Percentiles rank a stretch among this genome's conserved stretches.
phyloP scores from a whole-genome alignment of 2,797 vertebrate genomes.

The Ibycter americanus region DNA sequence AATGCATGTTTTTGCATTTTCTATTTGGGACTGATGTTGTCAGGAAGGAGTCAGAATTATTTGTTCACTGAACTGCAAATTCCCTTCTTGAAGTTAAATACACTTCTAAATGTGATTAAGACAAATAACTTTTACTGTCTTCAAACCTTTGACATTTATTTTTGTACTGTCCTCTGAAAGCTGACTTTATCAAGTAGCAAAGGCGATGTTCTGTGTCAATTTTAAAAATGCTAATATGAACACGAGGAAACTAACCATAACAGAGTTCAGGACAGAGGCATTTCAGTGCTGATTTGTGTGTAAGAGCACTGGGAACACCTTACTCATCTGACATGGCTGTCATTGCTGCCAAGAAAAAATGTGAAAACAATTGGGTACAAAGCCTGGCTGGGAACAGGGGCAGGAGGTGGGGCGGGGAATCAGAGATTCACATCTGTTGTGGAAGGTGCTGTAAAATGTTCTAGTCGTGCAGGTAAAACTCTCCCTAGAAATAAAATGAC shows the following conservation, averaged over 20 bases:
- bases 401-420: not conserved
- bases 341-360: not conserved
- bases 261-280: not conserved
- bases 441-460: not conserved
- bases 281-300: not conserved
- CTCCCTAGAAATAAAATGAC: not conserved
- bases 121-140: not conserved
- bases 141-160: not conserved
- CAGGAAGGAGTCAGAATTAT: not conserved
- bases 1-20: not conserved
- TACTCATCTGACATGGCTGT: not conserved
- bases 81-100: not conserved
- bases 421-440: not conserved
- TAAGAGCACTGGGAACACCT: not conserved
- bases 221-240: not conserved
- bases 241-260: not conserved
- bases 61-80: not conserved
- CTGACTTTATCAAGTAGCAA: not conserved
- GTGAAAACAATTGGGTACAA: not conserved
- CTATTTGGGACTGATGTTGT: not conserved
- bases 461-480: not conserved
- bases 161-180: not conserved
- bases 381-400: not conserved
- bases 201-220: not conserved
- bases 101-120: not conserved